A percentile compares a stretch with the other conserved stretches of the same genome.
phyloP scores from a whole-genome alignment of 1,140 invertebrate genomes.

The Hylaeus volcanicus region DNA sequence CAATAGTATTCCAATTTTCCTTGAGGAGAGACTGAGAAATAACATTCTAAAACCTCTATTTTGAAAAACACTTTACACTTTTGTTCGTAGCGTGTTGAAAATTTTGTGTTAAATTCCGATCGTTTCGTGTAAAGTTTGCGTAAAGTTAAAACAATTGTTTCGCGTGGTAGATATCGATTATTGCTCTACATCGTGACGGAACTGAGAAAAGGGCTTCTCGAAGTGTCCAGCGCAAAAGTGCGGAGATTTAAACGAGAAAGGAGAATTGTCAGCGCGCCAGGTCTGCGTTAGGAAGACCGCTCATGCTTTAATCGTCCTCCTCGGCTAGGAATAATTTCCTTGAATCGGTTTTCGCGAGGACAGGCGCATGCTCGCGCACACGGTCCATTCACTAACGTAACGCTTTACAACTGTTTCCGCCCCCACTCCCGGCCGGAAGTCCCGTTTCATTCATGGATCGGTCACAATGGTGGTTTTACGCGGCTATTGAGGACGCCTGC shows the following conservation, averaged over 20 bases:
- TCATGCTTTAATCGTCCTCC: neutral
- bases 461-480: slow-evolving; percentile 78
- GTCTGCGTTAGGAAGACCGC: neutral
- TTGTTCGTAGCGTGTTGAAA: too few relatives aligned
- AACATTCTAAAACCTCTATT: too few relatives aligned
- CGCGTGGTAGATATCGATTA: too few relatives aligned
- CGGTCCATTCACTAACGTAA: slow-evolving; percentile 73
- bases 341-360: slow-evolving; percentile 55
- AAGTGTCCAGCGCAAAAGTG: neutral
- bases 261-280: neutral
- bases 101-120: too few relatives aligned
- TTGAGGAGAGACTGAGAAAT: too few relatives aligned
- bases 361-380: slow-evolving; percentile 54
- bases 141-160: too few relatives aligned
- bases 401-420: slow-evolving; percentile 77
- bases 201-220: too few relatives aligned
- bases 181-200: too few relatives aligned
- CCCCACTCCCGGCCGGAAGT: slow-evolving; percentile 76
- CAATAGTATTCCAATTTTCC: too few relatives aligned
- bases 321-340: slow-evolving; percentile 44
- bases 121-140: too few relatives aligned
- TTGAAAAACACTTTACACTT: too few relatives aligned
- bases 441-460: slow-evolving; percentile 78
- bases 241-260: neutral
- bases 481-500: slow-evolving; percentile 75